Conservation (phyloP, 2,797 vertebrate species). For the Acrossocheilus fasciatus region DNA sequence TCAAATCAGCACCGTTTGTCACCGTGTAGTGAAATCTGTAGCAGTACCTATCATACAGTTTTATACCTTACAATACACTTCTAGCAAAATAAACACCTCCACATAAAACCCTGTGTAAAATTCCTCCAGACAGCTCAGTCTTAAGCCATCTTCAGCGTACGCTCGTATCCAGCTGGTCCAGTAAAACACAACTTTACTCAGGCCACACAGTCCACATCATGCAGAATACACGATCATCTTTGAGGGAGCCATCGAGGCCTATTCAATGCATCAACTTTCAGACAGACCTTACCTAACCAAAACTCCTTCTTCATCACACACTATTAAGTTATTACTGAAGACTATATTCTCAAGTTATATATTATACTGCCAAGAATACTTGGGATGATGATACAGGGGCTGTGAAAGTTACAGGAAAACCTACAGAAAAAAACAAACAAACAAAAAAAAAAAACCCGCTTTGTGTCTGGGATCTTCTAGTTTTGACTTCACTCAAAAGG, state of each 20-base stretch:
- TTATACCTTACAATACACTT: constrained; percentile 75
- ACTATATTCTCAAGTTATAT: constrained; percentile 38
- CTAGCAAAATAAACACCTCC: constrained; percentile 67
- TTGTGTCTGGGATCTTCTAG: background rate
- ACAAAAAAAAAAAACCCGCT: background rate
- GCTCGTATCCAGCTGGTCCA: constrained; percentile 46
- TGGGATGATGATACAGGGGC: constrained; percentile 12
- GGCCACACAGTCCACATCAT: constrained; percentile 55
- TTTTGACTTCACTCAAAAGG: constrained; percentile 25
- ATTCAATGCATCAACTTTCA: constrained; percentile 33
- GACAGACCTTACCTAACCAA: constrained; percentile 13
- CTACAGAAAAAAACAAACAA: background rate
- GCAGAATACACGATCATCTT: constrained; percentile 67
- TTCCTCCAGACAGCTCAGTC: constrained; percentile 59
- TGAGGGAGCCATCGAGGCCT: constrained; percentile 59
- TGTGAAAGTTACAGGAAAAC: background rate
- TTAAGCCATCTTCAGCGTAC: constrained; percentile 68
- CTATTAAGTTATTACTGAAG: constrained; percentile 28
- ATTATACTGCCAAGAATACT: constrained; percentile 27
- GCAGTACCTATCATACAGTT: constrained; percentile 81
- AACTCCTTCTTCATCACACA: constrained; percentile 22
- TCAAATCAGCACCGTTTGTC: constrained; percentile 65
- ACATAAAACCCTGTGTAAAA: constrained; percentile 79
- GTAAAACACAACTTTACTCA: constrained; percentile 54
- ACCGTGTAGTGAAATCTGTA: constrained; percentile 67